Conservation (phyloP, 2,113 vertebrate genomes). For the Lasiurus cinereus region DNA sequence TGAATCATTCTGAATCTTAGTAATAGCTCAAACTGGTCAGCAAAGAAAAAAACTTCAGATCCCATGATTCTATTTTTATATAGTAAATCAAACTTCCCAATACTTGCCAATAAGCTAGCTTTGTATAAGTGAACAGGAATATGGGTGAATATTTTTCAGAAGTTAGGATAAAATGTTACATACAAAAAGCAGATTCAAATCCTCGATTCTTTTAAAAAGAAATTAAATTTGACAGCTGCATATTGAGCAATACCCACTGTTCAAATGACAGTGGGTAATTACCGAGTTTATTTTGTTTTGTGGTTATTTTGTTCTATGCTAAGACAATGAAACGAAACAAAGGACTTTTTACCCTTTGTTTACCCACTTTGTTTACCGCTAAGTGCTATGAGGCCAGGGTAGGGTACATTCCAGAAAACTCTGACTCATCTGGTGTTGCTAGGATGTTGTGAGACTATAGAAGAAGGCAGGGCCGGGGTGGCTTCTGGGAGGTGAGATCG, state of each 20-base stretch:
- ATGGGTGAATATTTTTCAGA: background rate
- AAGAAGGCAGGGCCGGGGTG: background rate
- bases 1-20: background rate
- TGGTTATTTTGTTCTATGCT: background rate
- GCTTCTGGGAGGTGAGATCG: background rate
- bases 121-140: background rate
- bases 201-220: background rate
- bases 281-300: background rate
- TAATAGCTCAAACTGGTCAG: background rate
- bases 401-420: background rate
- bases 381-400: background rate
- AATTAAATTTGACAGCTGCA: background rate
- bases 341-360: background rate
- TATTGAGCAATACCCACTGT: background rate
- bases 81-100: background rate
- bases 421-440: background rate
- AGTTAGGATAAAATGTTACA: background rate
- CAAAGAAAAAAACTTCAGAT: background rate
- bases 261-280: background rate
- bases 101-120: background rate
- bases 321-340: background rate
- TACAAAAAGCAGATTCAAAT: background rate
- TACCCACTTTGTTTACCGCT: too few relatives aligned
- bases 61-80: background rate
- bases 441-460: background rate